Evolutionary conservation across 2,113 vertebrate species (phyloP).

Genomic region (Rostratula benghalensis): DNA sequence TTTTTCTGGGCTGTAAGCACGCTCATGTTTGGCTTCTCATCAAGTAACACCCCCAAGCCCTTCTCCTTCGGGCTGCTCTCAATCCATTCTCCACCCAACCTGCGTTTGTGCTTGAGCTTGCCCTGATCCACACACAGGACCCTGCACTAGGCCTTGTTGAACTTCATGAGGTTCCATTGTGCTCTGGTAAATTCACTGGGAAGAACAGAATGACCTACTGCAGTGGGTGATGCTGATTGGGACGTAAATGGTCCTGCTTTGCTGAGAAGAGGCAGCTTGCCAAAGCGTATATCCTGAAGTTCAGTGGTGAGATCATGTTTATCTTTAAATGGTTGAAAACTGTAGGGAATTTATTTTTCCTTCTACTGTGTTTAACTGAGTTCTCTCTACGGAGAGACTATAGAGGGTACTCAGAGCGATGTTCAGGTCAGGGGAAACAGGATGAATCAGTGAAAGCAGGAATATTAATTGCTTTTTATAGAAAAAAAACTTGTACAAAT

Average conservation of each 20-base stretch:
- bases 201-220: not conserved
- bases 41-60: not conserved
- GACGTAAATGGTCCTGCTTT: not conserved
- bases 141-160: not conserved
- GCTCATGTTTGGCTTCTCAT: not conserved
- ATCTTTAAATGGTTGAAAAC: not conserved
- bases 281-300: not conserved
- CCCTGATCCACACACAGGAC: not conserved
- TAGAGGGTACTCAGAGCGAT: not conserved
- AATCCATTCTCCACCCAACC: not conserved
- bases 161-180: not conserved
- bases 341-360: not conserved
- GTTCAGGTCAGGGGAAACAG: not conserved
- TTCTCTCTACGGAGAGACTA: not conserved
- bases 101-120: not conserved
- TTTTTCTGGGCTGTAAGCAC: not conserved
- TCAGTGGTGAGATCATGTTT: not conserved
- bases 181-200: not conserved
- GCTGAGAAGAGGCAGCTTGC: not conserved
- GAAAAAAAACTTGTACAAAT: not conserved
- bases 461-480: not conserved
- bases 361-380: not conserved
- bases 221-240: not conserved
- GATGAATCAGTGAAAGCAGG: not conserved
- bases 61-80: not conserved